phyloP scores from a whole-genome alignment of 2,888 invertebrate genomes.

The Caenorhabditis virilis region DNA sequence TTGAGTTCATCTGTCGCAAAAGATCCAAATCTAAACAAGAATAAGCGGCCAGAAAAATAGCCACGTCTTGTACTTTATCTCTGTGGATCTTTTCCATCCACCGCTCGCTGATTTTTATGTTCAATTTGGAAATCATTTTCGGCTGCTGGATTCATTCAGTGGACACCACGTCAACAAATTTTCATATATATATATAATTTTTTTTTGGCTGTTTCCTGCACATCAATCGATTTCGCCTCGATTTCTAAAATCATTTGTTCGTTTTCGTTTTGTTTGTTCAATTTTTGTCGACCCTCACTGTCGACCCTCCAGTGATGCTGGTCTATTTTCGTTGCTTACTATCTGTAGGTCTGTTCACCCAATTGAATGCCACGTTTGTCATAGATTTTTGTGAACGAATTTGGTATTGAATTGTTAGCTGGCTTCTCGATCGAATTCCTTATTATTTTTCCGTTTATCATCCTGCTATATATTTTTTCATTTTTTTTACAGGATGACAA shows the following conservation, averaged over 20 bases:
- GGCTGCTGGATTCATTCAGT: too few relatives aligned
- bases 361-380: slow-evolving; percentile 19
- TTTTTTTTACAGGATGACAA: slow-evolving; percentile 26
- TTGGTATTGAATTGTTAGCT: neutral
- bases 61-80: slow-evolving; percentile 26
- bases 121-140: too few relatives aligned
- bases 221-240: neutral
- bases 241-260: neutral
- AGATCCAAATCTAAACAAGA: neutral
- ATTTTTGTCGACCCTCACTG: slow-evolving; percentile 8
- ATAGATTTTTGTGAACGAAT: slow-evolving; percentile 1
- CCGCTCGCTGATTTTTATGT: too few relatives aligned
- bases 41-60: too few relatives aligned
- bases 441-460: too few relatives aligned
- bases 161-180: too few relatives aligned
- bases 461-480: too few relatives aligned
- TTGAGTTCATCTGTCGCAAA: neutral
- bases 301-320: slow-evolving; percentile 3
- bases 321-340: slow-evolving; percentile 27
- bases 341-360: slow-evolving; percentile 23
- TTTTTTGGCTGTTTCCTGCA: too few relatives aligned
- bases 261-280: slow-evolving; percentile 27
- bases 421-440: too few relatives aligned
- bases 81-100: too few relatives aligned
- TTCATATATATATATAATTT: too few relatives aligned